Conservation (phyloP, 2,888 invertebrate species). For the Eudemis profundana region DNA sequence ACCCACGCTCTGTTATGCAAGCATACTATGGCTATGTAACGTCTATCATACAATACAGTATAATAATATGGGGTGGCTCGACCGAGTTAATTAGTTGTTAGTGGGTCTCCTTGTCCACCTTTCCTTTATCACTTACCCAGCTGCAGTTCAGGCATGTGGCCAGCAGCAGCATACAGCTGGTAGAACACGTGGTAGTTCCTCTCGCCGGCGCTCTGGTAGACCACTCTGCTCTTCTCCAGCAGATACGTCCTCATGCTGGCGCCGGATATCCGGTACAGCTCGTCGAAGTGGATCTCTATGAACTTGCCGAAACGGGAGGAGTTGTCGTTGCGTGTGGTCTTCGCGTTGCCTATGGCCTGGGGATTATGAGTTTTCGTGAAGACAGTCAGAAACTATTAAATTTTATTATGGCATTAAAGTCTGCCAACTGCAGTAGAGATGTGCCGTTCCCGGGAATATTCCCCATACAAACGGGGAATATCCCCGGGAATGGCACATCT, state of each 20-base stretch:
- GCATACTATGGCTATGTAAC: too few relatives aligned
- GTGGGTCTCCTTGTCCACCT: not conserved
- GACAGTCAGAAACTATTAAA: too few relatives aligned
- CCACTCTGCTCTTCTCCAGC: conserved; percentile 98
- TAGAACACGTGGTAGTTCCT: conserved; percentile 99
- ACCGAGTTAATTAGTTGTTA: too few relatives aligned
- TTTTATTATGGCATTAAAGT: too few relatives aligned
- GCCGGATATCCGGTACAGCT: conserved; percentile 93
- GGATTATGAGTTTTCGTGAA: conserved; percentile 44
- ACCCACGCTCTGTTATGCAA: too few relatives aligned
- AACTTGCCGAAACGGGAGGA: conserved; percentile 99
- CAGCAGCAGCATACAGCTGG: conserved; percentile 95
- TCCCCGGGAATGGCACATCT: too few relatives aligned
- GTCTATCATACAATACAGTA: too few relatives aligned
- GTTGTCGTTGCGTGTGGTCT: conserved; percentile 99
- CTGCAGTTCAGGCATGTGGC: conserved; percentile 88
- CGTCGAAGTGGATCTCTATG: conserved; percentile 96
- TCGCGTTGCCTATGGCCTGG: conserved; percentile 98
- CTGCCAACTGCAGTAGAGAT: too few relatives aligned
- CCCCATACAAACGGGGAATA: too few relatives aligned
- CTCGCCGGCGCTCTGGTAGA: conserved; percentile 96
- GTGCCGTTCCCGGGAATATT: too few relatives aligned
- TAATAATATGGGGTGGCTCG: too few relatives aligned
- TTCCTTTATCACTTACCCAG: conserved; percentile 83
- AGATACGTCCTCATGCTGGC: conserved; percentile 99